Conservation (phyloP, 2,888 invertebrate species). For the Crocallis elinguaria region DNA sequence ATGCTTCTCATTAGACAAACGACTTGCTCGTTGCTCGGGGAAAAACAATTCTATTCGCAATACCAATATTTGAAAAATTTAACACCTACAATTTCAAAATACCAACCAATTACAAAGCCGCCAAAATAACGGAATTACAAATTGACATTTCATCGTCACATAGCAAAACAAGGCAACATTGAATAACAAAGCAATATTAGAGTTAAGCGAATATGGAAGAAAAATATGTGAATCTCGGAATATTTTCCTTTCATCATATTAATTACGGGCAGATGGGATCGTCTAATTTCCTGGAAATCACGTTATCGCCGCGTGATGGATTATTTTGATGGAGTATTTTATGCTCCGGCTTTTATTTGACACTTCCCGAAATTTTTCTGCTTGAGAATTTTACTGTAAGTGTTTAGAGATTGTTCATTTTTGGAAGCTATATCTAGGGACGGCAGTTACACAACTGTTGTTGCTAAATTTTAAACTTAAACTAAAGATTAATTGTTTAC, state of each 20-base stretch:
- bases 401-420: no score
- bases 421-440: no score
- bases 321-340: slow-evolving; percentile 25
- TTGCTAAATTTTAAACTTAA: no score
- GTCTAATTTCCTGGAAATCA: slow-evolving; percentile 30
- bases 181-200: slow-evolving; percentile 16
- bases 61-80: no score
- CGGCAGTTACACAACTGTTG: no score
- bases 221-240: slow-evolving; percentile 26
- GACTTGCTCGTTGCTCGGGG: no score
- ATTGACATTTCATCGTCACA: slow-evolving; percentile 12
- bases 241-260: slow-evolving; percentile 46
- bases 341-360: slow-evolving; percentile 14
- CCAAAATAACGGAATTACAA: neutral
- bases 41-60: no score
- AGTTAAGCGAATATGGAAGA: slow-evolving; percentile 18
- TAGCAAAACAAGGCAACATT: slow-evolving; percentile 15
- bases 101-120: neutral
- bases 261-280: slow-evolving; percentile 45
- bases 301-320: slow-evolving; percentile 27
- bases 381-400: neutral
- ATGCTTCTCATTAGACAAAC: no score
- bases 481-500: no score
- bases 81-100: no score
- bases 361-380: neutral